These are phyloP conservation scores for Leptinotarsa peninsularis DNA, from an alignment of 2,888 invertebrate genomes.

Conservation along the genomic window DNA sequence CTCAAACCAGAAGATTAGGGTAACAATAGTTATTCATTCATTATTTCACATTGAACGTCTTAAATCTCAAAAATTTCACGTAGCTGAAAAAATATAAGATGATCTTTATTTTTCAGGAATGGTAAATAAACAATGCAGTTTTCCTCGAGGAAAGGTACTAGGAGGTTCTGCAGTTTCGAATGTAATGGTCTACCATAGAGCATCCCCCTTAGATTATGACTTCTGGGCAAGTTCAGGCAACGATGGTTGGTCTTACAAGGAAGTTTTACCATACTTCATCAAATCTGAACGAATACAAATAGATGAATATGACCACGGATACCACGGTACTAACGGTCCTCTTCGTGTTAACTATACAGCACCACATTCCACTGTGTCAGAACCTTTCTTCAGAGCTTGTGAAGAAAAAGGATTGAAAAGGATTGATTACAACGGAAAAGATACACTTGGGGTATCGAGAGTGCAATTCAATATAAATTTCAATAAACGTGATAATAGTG, in stretches of 20 bases:
- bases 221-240: slow-evolving; percentile 78
- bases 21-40: no score
- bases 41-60: no score
- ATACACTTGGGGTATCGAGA: slow-evolving; percentile 29
- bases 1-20: no score
- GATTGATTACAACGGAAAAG: slow-evolving; percentile 32
- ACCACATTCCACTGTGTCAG: slow-evolving; percentile 27
- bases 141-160: slow-evolving; percentile 77
- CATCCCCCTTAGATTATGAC: slow-evolving; percentile 74
- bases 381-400: slow-evolving; percentile 64
- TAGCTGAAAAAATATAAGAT: no score
- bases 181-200: slow-evolving; percentile 81
- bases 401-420: slow-evolving; percentile 58
- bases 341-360: slow-evolving; percentile 60
- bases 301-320: slow-evolving; percentile 13
- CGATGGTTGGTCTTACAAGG: slow-evolving; percentile 76
- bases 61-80: no score
- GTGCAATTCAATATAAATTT: slow-evolving; percentile 33
- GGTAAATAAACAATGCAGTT: slow-evolving; percentile 58
- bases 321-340: slow-evolving; percentile 66
- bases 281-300: slow-evolving; percentile 72
- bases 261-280: slow-evolving; percentile 78
- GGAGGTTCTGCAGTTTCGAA: slow-evolving; percentile 84
- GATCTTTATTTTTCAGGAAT: slow-evolving; percentile 48
- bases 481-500: slow-evolving; percentile 31